Conservation (phyloP, 2,888 invertebrate genomes). For the Yponomeuta plumbellus region DNA sequence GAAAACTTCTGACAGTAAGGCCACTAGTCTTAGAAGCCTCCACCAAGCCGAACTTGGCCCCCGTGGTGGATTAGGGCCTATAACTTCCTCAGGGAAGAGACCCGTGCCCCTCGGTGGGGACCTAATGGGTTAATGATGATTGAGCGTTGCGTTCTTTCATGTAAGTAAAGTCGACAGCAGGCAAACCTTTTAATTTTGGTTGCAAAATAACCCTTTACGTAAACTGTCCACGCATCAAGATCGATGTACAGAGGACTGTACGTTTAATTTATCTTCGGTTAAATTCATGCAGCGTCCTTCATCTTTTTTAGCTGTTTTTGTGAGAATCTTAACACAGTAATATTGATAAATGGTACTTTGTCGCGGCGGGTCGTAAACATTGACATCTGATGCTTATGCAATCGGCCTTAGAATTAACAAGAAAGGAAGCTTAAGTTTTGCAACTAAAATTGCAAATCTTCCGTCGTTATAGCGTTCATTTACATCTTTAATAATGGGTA, state of each 20-base stretch:
- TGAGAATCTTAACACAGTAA: neutral
- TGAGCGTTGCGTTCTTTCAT: too few relatives aligned
- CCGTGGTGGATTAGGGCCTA: too few relatives aligned
- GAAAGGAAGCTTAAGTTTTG: slow-evolving; percentile 1
- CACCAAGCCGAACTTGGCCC: too few relatives aligned
- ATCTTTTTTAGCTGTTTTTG: neutral
- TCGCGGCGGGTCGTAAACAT: neutral
- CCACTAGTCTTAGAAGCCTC: too few relatives aligned
- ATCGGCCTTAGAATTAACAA: neutral
- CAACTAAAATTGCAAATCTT: neutral
- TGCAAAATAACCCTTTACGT: too few relatives aligned
- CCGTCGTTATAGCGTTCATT: neutral
- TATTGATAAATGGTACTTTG: neutral
- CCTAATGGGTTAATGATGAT: too few relatives aligned
- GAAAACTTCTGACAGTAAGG: too few relatives aligned
- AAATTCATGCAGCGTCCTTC: neutral
- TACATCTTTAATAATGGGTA: neutral
- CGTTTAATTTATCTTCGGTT: neutral
- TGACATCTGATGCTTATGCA: neutral
- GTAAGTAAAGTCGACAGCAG: too few relatives aligned
- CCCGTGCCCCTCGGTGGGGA: too few relatives aligned
- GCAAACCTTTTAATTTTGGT: too few relatives aligned
- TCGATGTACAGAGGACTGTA: neutral
- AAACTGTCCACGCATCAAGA: too few relatives aligned
- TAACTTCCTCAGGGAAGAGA: too few relatives aligned